These are phyloP conservation scores for Hylaea fasciaria DNA, from an alignment of 2,888 invertebrate genomes.

Conservation along the genomic window DNA sequence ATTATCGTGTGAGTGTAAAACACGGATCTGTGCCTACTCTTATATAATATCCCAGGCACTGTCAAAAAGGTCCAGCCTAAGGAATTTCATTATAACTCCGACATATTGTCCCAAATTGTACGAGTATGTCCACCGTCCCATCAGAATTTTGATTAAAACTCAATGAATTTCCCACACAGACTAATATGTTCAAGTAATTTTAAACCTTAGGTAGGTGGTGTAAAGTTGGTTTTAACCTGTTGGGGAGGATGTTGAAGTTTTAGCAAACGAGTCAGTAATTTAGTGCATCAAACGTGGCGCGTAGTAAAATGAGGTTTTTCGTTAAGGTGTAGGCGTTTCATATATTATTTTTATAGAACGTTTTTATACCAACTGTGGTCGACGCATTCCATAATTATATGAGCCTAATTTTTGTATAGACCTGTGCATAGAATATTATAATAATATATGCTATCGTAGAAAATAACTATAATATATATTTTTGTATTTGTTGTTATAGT, in stretches of 20 bases:
- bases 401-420: too few species aligned
- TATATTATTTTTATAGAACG: too few species aligned
- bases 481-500: too few species aligned
- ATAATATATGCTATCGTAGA: too few species aligned
- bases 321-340: too few species aligned
- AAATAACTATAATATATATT: too few species aligned
- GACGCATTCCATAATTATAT: too few species aligned
- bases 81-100: constrained; percentile 31
- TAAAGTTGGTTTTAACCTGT: background rate
- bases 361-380: too few species aligned
- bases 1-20: constrained; percentile 1
- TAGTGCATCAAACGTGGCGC: background rate
- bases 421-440: too few species aligned
- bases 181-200: constrained; percentile 3
- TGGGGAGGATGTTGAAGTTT: background rate
- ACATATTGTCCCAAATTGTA: constrained; percentile 20
- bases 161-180: constrained; percentile 17
- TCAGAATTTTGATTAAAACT: constrained; percentile 37
- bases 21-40: background rate
- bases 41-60: constrained; percentile 22
- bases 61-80: constrained; percentile 30
- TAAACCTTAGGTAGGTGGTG: background rate
- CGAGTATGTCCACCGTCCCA: constrained; percentile 25
- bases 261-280: background rate
- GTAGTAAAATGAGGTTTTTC: background rate